phyloP scores from a whole-genome alignment of 2,113 vertebrate genomes.

The Brachyistius frenatus region DNA sequence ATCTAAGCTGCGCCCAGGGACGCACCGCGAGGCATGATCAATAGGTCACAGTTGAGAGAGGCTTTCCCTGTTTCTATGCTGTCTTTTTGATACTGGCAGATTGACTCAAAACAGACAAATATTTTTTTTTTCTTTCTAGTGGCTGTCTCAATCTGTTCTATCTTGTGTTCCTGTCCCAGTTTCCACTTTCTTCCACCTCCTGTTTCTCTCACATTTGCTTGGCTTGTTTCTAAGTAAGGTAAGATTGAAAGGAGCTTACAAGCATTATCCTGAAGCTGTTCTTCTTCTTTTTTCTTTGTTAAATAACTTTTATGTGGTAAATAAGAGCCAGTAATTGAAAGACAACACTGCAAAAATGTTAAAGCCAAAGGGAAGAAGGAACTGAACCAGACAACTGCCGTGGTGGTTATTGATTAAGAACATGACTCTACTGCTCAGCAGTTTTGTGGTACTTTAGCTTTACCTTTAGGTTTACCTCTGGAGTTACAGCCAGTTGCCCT shows the following conservation, averaged over 20 bases:
- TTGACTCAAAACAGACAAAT: constrained; percentile 56
- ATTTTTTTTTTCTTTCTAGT: constrained; percentile 27
- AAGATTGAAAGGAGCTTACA: constrained; percentile 36
- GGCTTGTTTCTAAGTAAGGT: constrained; percentile 39
- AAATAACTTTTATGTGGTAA: constrained; percentile 51
- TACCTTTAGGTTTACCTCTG: constrained; percentile 5
- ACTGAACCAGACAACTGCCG: constrained; percentile 12
- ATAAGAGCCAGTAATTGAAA: constrained; percentile 48
- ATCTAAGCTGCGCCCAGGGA: constrained; percentile 45
- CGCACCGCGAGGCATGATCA: constrained; percentile 33
- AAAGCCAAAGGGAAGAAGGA: constrained; percentile 18
- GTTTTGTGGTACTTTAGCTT: constrained; percentile 3
- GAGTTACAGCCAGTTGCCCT: not conserved
- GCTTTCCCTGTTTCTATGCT: constrained; percentile 40
- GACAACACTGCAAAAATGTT: not conserved
- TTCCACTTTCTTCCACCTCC: constrained; percentile 21
- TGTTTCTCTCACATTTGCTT: constrained; percentile 22
- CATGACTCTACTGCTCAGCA: not conserved
- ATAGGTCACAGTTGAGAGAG: constrained; percentile 58
- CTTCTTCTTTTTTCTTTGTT: constrained; percentile 29
- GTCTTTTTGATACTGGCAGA: constrained; percentile 25
- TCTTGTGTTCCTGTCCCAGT: constrained; percentile 33
- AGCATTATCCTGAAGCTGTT: constrained; percentile 37
- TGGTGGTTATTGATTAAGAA: constrained; percentile 14
- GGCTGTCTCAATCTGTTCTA: constrained; percentile 19